phyloP scores from a whole-genome alignment of 2,113 vertebrate genomes.

The Dicrurus megarhynchus region DNA sequence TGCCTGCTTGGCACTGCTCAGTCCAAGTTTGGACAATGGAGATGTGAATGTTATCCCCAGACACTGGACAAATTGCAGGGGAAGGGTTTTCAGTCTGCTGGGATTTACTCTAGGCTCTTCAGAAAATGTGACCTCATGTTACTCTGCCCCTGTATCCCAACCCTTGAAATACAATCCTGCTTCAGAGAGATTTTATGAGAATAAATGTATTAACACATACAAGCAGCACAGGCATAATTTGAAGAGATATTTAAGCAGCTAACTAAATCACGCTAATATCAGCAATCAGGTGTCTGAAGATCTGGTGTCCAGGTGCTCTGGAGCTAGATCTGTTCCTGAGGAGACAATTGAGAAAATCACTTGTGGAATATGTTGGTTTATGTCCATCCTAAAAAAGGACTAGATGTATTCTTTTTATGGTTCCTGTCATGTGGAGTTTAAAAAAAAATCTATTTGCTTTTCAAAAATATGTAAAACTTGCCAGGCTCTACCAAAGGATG shows the following conservation, averaged over 20 bases:
- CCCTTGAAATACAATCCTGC: background rate
- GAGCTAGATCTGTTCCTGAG: background rate
- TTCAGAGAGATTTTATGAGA: background rate
- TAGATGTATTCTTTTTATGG: background rate
- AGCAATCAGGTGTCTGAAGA: background rate
- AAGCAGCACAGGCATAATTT: background rate
- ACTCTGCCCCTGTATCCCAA: background rate
- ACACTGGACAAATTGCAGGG: background rate
- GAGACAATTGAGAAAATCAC: background rate
- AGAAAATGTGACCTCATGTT: background rate
- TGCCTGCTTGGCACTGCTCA: background rate
- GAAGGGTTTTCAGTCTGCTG: background rate
- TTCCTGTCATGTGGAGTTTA: background rate
- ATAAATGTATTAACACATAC: background rate
- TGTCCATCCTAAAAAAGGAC: background rate
- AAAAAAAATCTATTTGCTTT: background rate
- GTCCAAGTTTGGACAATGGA: background rate
- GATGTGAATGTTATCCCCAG: background rate
- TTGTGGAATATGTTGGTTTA: background rate
- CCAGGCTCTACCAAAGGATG: background rate
- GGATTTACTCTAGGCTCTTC: background rate
- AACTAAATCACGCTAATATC: background rate
- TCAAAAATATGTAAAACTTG: background rate
- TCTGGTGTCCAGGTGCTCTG: background rate
- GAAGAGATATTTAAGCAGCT: background rate